Evolutionary conservation across 2,113 vertebrate genomes (phyloP), one percentile per base, ranked within the genome.

Genomic region (Centropus bengalensis): DNA sequence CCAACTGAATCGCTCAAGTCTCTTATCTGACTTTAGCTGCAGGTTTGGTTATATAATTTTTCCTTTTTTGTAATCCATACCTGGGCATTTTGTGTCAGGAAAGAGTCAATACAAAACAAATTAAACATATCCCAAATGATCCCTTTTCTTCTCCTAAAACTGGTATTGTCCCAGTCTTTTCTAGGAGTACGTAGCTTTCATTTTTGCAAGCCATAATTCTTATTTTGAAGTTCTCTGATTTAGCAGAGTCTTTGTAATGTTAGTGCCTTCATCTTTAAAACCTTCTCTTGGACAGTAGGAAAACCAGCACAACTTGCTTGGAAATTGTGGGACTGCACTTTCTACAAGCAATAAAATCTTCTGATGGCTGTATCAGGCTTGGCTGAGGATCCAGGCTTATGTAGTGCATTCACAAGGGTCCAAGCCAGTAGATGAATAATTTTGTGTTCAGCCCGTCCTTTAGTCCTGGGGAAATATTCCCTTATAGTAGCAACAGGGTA

Each of bases 11-110:
- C 20, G 3, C 76, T 96, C 91, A 93, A 82, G 93, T 96, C 80
- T 96, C 88, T 95, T 94, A 89, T 32, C 71, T 92, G 90, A 86
- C 68, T 96, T 96, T 92, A 96, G 92, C 77, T 95, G 54, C 85
- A 94, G 21, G 80, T 93, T 83, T 93, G 67, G 59, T 86, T 88
- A 82, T 58, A 9, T 32, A 5, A 76, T 64, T 79, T 92, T 58
- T 20, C 17, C 38, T 17, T 38, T 85, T 87, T 81, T 78, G 20
- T 47, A 51, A 85, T 58, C 62, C 68, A 38, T 79, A 42, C 32
- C 64, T 12, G 5, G n/a, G 74, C 62, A 80, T 86, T 27, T 87
- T 82, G 11, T 49, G 12, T 83, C 58, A 93, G 67, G 63, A 77
- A 73, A 54, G 70, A 63, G n/a, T 23, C 23, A 70, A 55, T 38